Conservation (phyloP, 2,888 invertebrate species). For the Carcina quercana region DNA sequence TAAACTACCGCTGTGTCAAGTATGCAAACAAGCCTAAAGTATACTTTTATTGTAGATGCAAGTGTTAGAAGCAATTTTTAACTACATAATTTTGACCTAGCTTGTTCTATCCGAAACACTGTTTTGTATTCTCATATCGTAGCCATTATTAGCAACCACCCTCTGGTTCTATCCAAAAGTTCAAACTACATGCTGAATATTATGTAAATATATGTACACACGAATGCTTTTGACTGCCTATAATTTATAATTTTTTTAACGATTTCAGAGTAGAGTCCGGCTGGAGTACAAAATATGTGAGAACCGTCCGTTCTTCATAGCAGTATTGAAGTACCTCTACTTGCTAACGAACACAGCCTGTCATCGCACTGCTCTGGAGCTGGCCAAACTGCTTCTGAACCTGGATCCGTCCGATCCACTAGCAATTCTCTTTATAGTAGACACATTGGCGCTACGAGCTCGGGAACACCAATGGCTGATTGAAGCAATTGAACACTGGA, state of each 20-base stretch:
- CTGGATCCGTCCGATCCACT: conserved; percentile 86
- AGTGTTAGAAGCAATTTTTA: too few species aligned
- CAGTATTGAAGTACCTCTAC: conserved; percentile 84
- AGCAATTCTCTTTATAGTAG: conserved; percentile 82
- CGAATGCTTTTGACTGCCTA: too few species aligned
- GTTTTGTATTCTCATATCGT: too few species aligned
- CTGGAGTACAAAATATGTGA: conserved; percentile 41
- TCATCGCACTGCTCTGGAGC: conserved; percentile 88
- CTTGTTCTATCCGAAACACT: too few species aligned
- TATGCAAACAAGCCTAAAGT: too few species aligned
- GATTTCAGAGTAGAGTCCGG: conserved; percentile 37
- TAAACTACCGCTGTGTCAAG: too few species aligned
- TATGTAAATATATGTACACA: neutral
- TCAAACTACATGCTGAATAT: too few species aligned
- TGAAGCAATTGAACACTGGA: conserved; percentile 29
- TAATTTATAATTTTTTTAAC: conserved; percentile 2
- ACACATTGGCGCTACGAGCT: conserved; percentile 85
- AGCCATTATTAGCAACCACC: too few species aligned
- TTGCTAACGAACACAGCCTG: conserved; percentile 86
- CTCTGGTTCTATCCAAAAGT: too few species aligned
- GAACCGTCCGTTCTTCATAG: conserved; percentile 67
- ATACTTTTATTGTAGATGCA: too few species aligned
- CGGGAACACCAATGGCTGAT: conserved; percentile 82
- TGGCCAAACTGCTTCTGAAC: conserved; percentile 85
- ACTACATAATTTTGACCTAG: too few species aligned